phyloP scores from a whole-genome alignment of 2,113 vertebrate species.

The Kryptolebias marmoratus region DNA sequence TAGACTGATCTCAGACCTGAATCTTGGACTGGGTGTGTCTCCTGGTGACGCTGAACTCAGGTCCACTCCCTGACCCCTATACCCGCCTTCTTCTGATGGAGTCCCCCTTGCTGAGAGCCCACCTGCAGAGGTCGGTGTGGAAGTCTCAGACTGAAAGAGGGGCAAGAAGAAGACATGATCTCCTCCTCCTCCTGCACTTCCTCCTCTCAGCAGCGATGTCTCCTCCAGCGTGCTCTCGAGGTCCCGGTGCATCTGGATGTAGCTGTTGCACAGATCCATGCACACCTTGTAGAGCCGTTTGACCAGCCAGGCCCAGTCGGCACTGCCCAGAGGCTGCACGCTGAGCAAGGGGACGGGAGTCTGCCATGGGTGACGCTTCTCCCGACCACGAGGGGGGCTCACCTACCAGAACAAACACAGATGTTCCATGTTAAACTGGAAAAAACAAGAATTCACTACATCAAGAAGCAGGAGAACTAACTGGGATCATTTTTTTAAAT shows the following conservation, averaged over 20 bases:
- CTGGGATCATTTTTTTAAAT: background rate
- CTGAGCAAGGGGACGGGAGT: constrained; percentile 87
- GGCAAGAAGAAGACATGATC: constrained; percentile 90
- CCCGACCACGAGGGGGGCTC: constrained; percentile 90
- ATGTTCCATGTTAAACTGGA: too few species aligned
- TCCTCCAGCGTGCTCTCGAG: constrained; percentile 88
- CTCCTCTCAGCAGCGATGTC: constrained; percentile 67
- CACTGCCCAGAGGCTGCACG: constrained; percentile 87
- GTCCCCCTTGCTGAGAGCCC: constrained; percentile 88
- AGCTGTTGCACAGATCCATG: constrained; percentile 94
- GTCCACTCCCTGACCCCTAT: constrained; percentile 72
- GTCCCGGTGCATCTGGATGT: constrained; percentile 97
- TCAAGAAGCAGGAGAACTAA: background rate
- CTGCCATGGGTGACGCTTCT: constrained; percentile 87
- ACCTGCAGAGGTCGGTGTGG: constrained; percentile 85
- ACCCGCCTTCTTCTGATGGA: constrained; percentile 87
- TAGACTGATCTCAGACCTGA: constrained; percentile 42
- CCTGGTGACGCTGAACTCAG: constrained; percentile 70
- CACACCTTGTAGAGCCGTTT: constrained; percentile 92
- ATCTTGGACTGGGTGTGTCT: constrained; percentile 73
- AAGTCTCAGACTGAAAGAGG: constrained; percentile 89
- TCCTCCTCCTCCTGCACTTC: constrained; percentile 16
- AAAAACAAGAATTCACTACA: background rate
- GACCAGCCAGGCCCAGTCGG: constrained; percentile 95
- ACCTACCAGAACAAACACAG: constrained; percentile 67